Base-by-base conservation (phyloP, 2,797 vertebrate genomes). In the Mycteria americana region DNA sequence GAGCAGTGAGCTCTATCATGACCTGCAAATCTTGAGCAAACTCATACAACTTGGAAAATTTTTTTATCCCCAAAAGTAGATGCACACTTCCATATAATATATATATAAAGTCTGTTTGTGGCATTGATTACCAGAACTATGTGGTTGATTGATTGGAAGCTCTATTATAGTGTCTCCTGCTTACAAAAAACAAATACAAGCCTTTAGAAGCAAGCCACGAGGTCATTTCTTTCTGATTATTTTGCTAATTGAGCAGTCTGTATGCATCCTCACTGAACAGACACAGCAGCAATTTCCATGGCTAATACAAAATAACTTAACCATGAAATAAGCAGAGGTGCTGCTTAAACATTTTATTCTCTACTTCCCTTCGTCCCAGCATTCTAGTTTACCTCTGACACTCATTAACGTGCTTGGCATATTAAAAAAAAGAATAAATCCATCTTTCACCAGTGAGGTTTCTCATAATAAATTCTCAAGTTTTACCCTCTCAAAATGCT, bases 281-380 rank as follows among this genome's bases (percentile, higher is more conserved):
- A 87, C 67, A 65, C 18, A 46, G 93, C 90, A 93, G 88, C 82
- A 92, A 92, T 96, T 97, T 97, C 90, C 7, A 1, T 80, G 89
- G 67, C 95, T 89, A 90, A 97, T 95, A 90, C 81, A 91, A 95
- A 97, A 78, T 69, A 94, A 95, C 80, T 94, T 96, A 93, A 92
- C 76, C 95, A 97, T 93, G 89, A 97, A 97, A 97, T 95, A 96
- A 95, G 93, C 68, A 96, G 85, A 94, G 90, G 68, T 82, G 84
- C 56, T 18, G 54, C 93, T 95, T 93, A 79, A 95, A 95, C 78
- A 75, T 88, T 88, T 89, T 73, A 79, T 95, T 85, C 84, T 68
- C 82, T 37, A 5, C 67, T 85, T 91, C 45, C 35, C 33, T 83
- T 91, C 2, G 11, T 91, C 68, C 67, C 79, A 90, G 77, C 13